Evolutionary conservation across 2,888 invertebrate species (phyloP), one percentile per base, ranked within the genome.

Genomic region (Euspilapteryx auroguttella): DNA sequence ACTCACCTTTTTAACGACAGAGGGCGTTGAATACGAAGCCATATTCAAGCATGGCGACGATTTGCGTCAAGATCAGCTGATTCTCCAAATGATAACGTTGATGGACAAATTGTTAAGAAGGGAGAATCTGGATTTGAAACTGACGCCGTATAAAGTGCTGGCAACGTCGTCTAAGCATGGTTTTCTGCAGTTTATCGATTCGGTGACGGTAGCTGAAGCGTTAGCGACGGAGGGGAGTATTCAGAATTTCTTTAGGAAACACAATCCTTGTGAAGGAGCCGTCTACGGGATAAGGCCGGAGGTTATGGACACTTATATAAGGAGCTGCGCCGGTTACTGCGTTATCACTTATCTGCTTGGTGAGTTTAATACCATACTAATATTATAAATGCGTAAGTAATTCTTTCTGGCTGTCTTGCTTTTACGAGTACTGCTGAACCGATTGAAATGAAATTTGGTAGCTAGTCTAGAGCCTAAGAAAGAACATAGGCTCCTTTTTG

Each of bases 31-130:
- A 47, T 99, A 97, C 59, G 89, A 92, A 10, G 91, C 96, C 0
- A 97, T 99, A 35, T 98, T 98, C 59, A 99, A 99, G 58, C 87
- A 95, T 45, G 99, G 99, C 2, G 99, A 99, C 61, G 98, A 99
- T 56, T 65, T 99, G 28, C 79, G 99, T 2, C 98, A 99, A 66
- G 98, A 99, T 69, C 98, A 99, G 59, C 79, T 99, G 1, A 93
- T 99, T 34, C 69, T 99, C 25, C 98, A 99, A 73, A 98, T 98
- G 80, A 97, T 99, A 22, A 93, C 94, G 0, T 69, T 99, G 9
- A 99, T 99, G 96, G 99, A 99, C 57, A 94, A 94, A 58, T 61
- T 99, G 30, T 63, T 99, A 37, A 79, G 94, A 23, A 81, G 91
- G 41, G 99, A 99, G 64, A 98, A 99, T 61, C 75, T 99, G 31